phyloP scores from a whole-genome alignment of 2,797 vertebrate genomes.

The Phrynocephalus guinanensis region DNA sequence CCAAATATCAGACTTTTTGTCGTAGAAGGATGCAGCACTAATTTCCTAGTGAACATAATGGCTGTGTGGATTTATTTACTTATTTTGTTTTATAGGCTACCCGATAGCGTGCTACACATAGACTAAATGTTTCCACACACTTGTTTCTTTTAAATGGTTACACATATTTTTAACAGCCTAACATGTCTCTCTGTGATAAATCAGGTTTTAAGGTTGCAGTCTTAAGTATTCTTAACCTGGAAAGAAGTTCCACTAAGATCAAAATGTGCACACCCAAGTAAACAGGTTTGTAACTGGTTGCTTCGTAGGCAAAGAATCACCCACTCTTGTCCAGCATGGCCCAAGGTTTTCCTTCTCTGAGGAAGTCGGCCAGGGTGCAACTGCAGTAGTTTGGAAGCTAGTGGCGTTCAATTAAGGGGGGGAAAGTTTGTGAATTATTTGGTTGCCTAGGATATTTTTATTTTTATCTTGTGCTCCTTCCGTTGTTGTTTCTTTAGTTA shows the following conservation, averaged over 20 bases:
- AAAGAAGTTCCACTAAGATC: background rate
- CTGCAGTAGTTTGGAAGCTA: background rate
- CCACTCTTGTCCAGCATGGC: background rate
- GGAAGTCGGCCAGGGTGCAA: background rate
- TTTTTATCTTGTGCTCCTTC: background rate
- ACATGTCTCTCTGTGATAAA: background rate
- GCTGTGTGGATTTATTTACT: too few species aligned
- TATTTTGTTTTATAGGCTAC: too few species aligned
- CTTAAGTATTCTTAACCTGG: too few species aligned
- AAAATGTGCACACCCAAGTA: slow-evolving; percentile 4
- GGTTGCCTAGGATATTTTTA: background rate
- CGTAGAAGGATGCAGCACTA: background rate
- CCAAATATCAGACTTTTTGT: background rate
- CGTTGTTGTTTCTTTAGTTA: slow-evolving; percentile 7
- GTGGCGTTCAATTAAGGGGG: slow-evolving; percentile 5
- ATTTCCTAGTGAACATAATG: background rate
- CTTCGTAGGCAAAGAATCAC: background rate
- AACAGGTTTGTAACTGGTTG: background rate
- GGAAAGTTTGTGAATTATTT: slow-evolving; percentile 33
- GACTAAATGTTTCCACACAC: background rate
- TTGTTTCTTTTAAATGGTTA: background rate
- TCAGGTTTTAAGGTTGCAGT: background rate
- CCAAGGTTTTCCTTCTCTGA: slow-evolving; percentile 34
- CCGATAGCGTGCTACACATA: too few species aligned
- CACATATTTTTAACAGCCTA: background rate